Base-by-base conservation (phyloP, 2,113 vertebrate species). In the Alethe castanea region DNA sequence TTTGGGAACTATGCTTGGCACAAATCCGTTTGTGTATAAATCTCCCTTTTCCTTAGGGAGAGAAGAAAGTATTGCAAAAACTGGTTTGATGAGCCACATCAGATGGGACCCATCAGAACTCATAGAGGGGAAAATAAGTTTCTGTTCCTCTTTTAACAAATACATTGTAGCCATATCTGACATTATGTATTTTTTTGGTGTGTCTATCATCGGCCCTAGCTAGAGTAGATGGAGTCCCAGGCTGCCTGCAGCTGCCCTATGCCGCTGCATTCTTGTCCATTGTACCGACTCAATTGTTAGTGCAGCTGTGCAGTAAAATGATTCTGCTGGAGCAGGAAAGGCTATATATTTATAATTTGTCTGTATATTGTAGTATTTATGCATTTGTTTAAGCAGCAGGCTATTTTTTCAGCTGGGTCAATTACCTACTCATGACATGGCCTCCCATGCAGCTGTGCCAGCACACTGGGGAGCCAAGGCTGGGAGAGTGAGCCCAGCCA, bases 271-370 rank as follows among this genome's bases (percentile, higher is more conserved):
- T 94, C 71, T 71, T 70, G 28, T 53, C 73, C 62, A 36, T 44
- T 76, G 22, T 35, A 40, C 42, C 36, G 78, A 20, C 87, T 93
- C 52, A 40, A 25, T 64, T 92, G 78, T 87, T 90, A 67, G 61
- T 93, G 84, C 82, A 95, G 82, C 88, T 95, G 86, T 88, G 54
- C 65, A 71, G 44, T 67, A 54, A 91, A 87, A 74, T 35, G 5
- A 19, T 87, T 67, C 57, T 67, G 48, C 66, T 67, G 57, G 69
- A 93, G 60, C 23, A 38, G 38, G 36, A 40, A 69, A 60, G 64
- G 25, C 47, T 54, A 25, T 82, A 8, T 77, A 54, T 80, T 72
- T 94, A 28, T 82, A 53, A 73, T 88, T 64, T 87, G 42, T 47
- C 23, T 54, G 6, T 81, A 22, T 56, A 26, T 67, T 88, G 20